phyloP scores from a whole-genome alignment of 2,113 vertebrate genomes.

The Phrynocephalus versicolor region DNA sequence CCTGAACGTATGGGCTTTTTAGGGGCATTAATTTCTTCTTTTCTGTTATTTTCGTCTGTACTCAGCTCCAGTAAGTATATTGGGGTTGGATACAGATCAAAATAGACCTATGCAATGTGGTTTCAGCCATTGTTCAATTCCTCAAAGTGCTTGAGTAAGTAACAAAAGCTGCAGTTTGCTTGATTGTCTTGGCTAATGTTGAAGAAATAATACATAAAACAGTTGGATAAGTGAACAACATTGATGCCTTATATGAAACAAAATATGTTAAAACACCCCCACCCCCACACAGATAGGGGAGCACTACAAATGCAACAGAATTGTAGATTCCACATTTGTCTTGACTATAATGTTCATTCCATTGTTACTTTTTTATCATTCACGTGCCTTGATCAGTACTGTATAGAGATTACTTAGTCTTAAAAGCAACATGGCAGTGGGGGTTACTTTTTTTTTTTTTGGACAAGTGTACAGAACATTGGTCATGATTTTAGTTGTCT shows the following conservation, averaged over 20 bases:
- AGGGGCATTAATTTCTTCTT: no score
- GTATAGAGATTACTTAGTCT: background rate
- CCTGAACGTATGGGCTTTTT: no score
- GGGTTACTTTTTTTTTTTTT: background rate
- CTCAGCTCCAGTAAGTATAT: no score
- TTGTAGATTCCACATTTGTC: background rate
- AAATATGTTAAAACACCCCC: background rate
- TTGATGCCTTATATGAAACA: background rate
- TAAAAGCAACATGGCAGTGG: background rate
- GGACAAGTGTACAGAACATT: background rate
- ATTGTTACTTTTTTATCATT: background rate
- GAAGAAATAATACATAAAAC: background rate
- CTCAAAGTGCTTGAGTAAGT: no score
- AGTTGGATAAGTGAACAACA: background rate
- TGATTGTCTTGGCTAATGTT: background rate
- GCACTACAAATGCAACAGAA: background rate
- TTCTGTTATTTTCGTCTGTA: background rate
- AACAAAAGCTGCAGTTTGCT: rapidly evolving
- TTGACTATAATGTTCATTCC: background rate
- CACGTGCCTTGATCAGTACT: background rate
- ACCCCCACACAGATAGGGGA: background rate
- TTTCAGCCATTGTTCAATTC: no score
- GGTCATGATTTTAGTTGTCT: background rate
- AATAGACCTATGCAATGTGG: no score
- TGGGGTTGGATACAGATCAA: no score